These are phyloP conservation scores for Carcharodon carcharias DNA, from an alignment of 2,797 vertebrate genomes.

Conservation along the genomic window DNA sequence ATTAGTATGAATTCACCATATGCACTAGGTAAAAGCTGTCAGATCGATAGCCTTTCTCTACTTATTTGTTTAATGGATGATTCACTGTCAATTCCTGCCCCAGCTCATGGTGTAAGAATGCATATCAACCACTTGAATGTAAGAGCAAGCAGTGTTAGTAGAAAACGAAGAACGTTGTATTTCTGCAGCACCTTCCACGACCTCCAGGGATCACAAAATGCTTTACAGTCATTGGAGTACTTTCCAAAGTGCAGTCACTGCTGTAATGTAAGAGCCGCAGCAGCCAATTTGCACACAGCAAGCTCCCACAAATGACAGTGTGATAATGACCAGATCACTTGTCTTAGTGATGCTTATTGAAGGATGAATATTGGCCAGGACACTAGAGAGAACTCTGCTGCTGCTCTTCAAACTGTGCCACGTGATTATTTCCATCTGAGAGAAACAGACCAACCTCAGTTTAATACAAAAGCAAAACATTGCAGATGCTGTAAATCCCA, in stretches of 20 bases:
- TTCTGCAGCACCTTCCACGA: neutral
- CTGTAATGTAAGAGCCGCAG: neutral
- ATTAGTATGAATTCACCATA: too few species aligned
- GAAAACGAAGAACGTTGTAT: neutral
- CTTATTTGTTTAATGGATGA: neutral
- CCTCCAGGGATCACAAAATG: neutral
- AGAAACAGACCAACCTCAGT: too few species aligned
- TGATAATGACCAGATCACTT: too few species aligned
- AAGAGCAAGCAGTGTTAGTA: neutral
- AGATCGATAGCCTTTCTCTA: too few species aligned
- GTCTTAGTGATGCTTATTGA: neutral
- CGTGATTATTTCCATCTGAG: neutral
- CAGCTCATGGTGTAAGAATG: neutral
- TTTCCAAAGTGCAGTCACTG: neutral
- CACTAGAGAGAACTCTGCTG: neutral
- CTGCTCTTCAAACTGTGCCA: too few species aligned
- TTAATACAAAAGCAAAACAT: too few species aligned
- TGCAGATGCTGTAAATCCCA: too few species aligned
- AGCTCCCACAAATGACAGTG: neutral
- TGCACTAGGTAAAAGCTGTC: neutral
- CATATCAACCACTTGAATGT: neutral
- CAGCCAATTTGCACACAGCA: too few species aligned
- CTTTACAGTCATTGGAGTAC: neutral
- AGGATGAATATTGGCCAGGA: neutral
- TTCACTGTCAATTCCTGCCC: neutral